Base-by-base conservation (phyloP, 2,888 invertebrate species). In the Eupeodes luniger region DNA sequence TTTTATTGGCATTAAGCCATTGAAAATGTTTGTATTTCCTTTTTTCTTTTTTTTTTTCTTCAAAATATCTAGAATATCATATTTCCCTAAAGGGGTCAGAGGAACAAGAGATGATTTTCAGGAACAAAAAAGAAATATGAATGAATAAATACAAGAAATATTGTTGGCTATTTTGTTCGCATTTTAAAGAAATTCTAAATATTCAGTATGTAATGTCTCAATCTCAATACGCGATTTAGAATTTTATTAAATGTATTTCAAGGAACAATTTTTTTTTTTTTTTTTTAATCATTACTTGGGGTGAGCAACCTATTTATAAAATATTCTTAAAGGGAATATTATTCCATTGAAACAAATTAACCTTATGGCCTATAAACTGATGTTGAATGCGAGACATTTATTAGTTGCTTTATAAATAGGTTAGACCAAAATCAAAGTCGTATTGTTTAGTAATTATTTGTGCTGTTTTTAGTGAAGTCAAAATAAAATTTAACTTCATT, bases 1-100 rank as follows among this genome's bases (percentile, higher is more conserved):
- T 87, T 87, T 87, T 87, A 87, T 87, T 87, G 86, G 86, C 86
- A 87, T 36, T 70, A 80, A 61, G 87, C 87, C 87, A 87, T 87
- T 84, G 80, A 81, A 80, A 83, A 77, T 79, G 2, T 27, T 2
- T 36, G 49, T 87, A 70, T 70, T 44, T 51, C 19, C 80, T 70
- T 74, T 79, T 76, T 62, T 75, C 76, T 79, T 49, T 12, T 61
- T 12, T 61, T 27, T 69, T 40, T 40, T 70, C 57, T 67, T 53
- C 69, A 14, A 70, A 69, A 76, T 27, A 27, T 27, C 3, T 27
- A 55, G 80, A 80, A 80, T 83, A 87, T 87, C 84, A 77, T 84
- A 84, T 87, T 87, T 87, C 87, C 61, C 70, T 69, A 57, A 62
- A 57, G 55, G 19, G 59, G 16, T 5, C 5, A n/a, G 44, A 67